Evolutionary conservation across 2,888 invertebrate genomes (phyloP), one percentile per base, ranked within the genome.

Genomic region (Rhyacophila evoluta): DNA sequence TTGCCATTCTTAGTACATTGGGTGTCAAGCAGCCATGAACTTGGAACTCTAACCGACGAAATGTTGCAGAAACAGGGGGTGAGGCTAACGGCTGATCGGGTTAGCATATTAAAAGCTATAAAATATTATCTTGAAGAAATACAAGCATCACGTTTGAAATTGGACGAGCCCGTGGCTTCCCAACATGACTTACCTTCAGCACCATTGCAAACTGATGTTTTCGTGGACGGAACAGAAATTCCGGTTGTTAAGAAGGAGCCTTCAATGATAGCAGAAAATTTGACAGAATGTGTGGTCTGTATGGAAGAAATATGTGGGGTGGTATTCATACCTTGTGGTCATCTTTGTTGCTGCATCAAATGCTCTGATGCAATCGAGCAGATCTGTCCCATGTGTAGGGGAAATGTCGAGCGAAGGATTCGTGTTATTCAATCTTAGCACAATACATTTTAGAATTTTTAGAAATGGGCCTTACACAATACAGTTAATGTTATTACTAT

Each of bases 321-420:
- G 74, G 94, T 96, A 84, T 96, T 95, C 89, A 91, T 96, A 83
- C 95, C 95, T 76, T 97, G 97, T 86, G 97, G 97, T 77, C 97
- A 97, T 86, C 92, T 96, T 85, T 97, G 96, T 85, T 94, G 94
- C 85, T 97, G 97, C 86, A 86, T 90, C 74, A 85, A 86, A 73
- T 97, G 97, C 88, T 92, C 94, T 72, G 85, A 87, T 81, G 88
- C 88, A 83, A 87, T 91, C 27, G 87, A 95, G 78, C 85, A 86
- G 1, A 88, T 88, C 80, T 97, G 97, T 86, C 97, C 97, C 4
- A 91, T 97, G 91, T 97, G 97, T 85, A 91, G 97, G 84, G 89
- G 90, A 79, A 84, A 84, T 33, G 94, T 96, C 83, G 91, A 93
- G 83, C 91, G 92, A 84, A 94, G 91, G 88, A 93, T 95, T 83